These are phyloP conservation scores for Drosophila lacteicornis DNA, from an alignment of 1,140 invertebrate genomes.

Conservation along the genomic window DNA sequence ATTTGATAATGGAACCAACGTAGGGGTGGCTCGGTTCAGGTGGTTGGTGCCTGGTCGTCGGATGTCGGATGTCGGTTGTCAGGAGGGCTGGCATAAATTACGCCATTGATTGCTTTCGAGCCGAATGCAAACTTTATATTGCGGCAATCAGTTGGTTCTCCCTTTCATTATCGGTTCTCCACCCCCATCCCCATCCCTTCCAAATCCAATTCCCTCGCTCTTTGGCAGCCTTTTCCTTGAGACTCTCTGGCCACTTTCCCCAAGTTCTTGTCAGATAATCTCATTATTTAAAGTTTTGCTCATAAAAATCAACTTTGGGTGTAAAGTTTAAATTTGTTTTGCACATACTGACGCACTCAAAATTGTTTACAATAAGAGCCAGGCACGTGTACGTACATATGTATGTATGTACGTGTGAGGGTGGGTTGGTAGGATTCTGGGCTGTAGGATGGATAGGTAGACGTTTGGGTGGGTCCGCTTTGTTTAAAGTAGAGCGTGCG, in stretches of 20 bases:
- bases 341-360: conserved; percentile 60
- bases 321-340: conserved; percentile 83
- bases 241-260: conserved; percentile 43
- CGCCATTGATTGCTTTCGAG: conserved; percentile 67
- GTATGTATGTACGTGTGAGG: conserved; percentile 13
- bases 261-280: conserved; percentile 82
- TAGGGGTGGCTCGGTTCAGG: conserved; percentile 20
- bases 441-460: conserved; percentile 8
- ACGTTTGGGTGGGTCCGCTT: conserved; percentile 48
- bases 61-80: neutral
- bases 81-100: conserved; percentile 64
- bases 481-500: conserved; percentile 82
- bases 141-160: conserved; percentile 49
- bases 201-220: conserved; percentile 6
- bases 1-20: conserved; percentile 71
- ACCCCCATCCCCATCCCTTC: neutral
- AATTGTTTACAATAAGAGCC: conserved; percentile 63
- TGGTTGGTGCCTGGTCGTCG: neutral
- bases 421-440: conserved; percentile 18
- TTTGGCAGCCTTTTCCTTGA: conserved; percentile 19
- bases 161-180: conserved; percentile 20
- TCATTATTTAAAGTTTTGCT: conserved; percentile 81
- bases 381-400: conserved; percentile 29
- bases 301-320: conserved; percentile 83
- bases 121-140: conserved; percentile 57